A percentile compares a stretch with the other conserved stretches of the same genome.
phyloP scores from a whole-genome alignment of 2,888 invertebrate genomes.

The Eucera pruinosa region DNA sequence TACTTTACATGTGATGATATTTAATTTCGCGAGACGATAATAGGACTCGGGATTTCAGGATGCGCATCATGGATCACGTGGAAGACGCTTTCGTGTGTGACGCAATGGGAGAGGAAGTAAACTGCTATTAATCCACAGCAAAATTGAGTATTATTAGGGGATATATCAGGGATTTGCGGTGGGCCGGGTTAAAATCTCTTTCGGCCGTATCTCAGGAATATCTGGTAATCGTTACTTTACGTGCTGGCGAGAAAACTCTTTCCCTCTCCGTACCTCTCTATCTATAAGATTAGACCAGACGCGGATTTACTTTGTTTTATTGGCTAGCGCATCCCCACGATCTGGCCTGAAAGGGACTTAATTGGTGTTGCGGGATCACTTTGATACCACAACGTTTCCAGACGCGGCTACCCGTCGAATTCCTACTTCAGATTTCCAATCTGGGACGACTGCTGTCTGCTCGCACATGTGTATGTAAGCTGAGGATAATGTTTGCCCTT shows the following conservation, averaged over 20 bases:
- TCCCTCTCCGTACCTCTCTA: conserved; percentile 62
- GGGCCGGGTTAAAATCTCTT: conserved; percentile 82
- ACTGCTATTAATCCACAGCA: conserved; percentile 84
- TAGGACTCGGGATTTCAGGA: conserved; percentile 64
- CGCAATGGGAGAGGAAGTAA: conserved; percentile 76
- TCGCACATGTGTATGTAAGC: conserved; percentile 13
- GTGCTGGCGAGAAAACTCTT: conserved; percentile 64
- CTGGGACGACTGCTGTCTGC: conserved; percentile 27
- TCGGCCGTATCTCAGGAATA: conserved; percentile 81
- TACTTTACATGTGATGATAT: not conserved
- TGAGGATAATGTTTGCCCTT: conserved; percentile 13
- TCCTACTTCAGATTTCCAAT: conserved; percentile 64
- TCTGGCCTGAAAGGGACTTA: conserved; percentile 77
- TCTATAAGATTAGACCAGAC: conserved; percentile 79
- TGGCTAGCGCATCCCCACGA: conserved; percentile 66
- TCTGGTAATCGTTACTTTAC: conserved; percentile 78
- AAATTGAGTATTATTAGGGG: conserved; percentile 84
- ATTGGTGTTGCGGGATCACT: conserved; percentile 78
- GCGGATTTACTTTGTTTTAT: conserved; percentile 81
- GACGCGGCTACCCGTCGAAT: conserved; percentile 57
- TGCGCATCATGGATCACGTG: conserved; percentile 56
- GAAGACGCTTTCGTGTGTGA: conserved; percentile 49
- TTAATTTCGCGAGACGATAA: conserved; percentile 76
- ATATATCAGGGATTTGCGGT: conserved; percentile 82
- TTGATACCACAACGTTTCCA: conserved; percentile 65